Evolutionary conservation across 2,888 invertebrate species (phyloP).

Genomic region (Apomyelois bistriatella): DNA sequence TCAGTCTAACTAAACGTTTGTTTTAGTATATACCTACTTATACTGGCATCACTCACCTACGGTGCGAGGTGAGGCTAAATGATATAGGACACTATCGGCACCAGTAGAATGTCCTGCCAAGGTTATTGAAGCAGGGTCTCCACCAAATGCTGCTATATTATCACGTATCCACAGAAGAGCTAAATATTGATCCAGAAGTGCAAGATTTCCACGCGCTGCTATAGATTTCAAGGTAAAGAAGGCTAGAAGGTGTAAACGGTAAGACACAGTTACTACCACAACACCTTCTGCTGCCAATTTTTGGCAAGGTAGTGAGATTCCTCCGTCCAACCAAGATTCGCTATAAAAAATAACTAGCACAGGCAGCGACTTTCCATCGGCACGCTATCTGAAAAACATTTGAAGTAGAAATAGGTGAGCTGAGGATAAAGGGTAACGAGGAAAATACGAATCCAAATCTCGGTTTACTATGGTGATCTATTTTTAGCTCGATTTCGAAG

Average conservation of each 20-base stretch:
- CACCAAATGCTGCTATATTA: conserved; percentile 89
- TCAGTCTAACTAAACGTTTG: no score
- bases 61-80: conserved; percentile 84
- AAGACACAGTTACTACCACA: conserved; percentile 85
- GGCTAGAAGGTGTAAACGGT: conserved; percentile 85
- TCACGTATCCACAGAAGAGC: conserved; percentile 88
- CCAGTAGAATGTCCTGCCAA: conserved; percentile 91
- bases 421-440: no score
- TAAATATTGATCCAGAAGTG: conserved; percentile 91
- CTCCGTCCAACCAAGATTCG: conserved; percentile 77
- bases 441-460: no score
- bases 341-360: conserved; percentile 86
- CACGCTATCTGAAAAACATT: conserved; percentile 60
- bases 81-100: conserved; percentile 84
- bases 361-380: conserved; percentile 78
- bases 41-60: conserved; percentile 71
- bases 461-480: no score
- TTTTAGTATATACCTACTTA: neutral
- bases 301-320: conserved; percentile 81
- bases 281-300: conserved; percentile 86
- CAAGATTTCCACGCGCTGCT: conserved; percentile 89
- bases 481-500: no score
- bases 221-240: conserved; percentile 80
- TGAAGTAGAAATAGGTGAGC: neutral
- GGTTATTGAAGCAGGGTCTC: conserved; percentile 88